Base-by-base conservation (phyloP, 2,797 vertebrate genomes). In the Netta rufina region DNA sequence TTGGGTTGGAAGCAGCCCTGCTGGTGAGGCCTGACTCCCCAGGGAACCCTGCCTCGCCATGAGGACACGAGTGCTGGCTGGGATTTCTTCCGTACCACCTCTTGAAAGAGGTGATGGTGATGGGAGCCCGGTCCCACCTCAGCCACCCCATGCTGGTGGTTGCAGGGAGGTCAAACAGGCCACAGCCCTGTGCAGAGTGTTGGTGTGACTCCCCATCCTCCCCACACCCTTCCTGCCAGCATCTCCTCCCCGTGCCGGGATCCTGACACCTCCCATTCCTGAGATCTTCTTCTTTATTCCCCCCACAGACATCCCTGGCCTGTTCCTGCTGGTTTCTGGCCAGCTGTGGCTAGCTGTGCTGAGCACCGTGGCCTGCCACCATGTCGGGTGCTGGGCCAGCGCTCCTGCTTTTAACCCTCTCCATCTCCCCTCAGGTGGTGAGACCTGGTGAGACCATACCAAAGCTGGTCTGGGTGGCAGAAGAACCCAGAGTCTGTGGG, bases 151-250 rank as follows among this genome's bases (percentile, higher is more conserved):
- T 11, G 22, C 41, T 64, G 38, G 43, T 0, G 0, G 28, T 57
- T 12, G 54, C 61, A 2, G 45, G 4, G n/a, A 16, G 20, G 11
- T 13, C 32, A 5, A 9, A 3, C 6, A 56, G 14, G 39, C 51
- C 7, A 25, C 53, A 2, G 6, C 28, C 0, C 0, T 1, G 33
- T 82, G 2, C 22, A 1, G 39, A 6, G 53, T 51, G 0, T 2
- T 8, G 3, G 39, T 14, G 0, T 53, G 58, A 32, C 84, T 78
- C 87, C 6, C 67, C 30, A 0, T 75, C 36, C 13, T 11, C 33
- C 65, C 86, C 8, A 60, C 65, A 13, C 47, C 58, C 69, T 15
- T 28, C 41, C 45, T 80, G 41, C 22, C 77, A 18, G 20, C 39
- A 1, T 61, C 83, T n/a, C 38, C 64, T 71, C 45, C 74, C 32